Percentiles rank a stretch among this genome's conserved stretches.
phyloP scores from a whole-genome alignment of 2,113 vertebrate genomes.

The Capreolus pygargus region DNA sequence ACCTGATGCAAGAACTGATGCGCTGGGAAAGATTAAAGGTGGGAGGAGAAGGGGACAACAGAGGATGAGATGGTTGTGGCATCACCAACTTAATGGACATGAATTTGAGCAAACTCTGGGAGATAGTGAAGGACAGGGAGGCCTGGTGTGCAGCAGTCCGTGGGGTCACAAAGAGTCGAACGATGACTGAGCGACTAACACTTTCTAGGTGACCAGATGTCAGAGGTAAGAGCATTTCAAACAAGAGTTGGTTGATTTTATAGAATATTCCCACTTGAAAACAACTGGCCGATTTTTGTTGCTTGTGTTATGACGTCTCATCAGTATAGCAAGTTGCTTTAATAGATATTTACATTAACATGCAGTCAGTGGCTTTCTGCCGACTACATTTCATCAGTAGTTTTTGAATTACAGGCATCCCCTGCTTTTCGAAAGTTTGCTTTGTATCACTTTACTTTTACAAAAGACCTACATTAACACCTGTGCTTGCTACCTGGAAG shows the following conservation, averaged over 20 bases:
- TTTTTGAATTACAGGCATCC: not conserved
- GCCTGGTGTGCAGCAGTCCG: not conserved
- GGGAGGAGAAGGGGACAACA: not conserved
- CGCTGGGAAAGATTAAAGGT: not conserved
- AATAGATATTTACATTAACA: conserved; percentile 72
- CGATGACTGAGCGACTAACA: not conserved
- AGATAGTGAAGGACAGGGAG: not conserved
- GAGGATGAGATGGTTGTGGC: not conserved
- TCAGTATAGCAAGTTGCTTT: conserved; percentile 60
- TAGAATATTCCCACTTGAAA: conserved; percentile 24
- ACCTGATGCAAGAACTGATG: not conserved
- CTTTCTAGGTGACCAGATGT: not conserved
- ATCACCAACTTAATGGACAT: not conserved
- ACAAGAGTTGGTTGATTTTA: not conserved
- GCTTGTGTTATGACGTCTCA: conserved; percentile 58
- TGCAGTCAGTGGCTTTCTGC: conserved; percentile 53
- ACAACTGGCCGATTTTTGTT: conserved; percentile 52
- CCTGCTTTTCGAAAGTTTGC: not conserved
- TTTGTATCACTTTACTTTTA: not conserved
- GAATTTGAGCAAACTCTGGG: not conserved
- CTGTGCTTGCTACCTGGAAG: not conserved
- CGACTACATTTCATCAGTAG: conserved; percentile 57
- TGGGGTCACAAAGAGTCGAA: not conserved
- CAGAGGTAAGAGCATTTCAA: conserved; percentile 3
- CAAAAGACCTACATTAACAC: not conserved